phyloP scores from a whole-genome alignment of 2,113 vertebrate species.

The Physeter macrocephalus region DNA sequence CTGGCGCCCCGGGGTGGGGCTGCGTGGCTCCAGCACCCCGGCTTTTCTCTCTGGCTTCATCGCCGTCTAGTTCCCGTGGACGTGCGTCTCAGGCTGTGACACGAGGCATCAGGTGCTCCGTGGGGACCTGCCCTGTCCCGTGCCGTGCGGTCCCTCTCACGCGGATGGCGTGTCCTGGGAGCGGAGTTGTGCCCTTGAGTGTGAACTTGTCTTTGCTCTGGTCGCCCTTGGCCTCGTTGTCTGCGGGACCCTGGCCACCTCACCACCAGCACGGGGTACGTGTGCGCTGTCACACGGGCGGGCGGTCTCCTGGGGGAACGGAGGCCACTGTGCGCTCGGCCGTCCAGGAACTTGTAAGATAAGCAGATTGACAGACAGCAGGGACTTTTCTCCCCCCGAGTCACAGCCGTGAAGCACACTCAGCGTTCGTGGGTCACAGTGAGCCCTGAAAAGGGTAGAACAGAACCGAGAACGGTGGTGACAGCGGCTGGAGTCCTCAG shows the following conservation, averaged over 20 bases:
- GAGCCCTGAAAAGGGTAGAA: neutral
- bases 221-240: rapidly evolving
- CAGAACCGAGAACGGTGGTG: rapidly evolving
- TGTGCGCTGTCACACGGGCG: neutral
- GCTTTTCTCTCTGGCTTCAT: neutral
- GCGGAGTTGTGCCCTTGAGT: neutral
- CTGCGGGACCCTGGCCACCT: rapidly evolving
- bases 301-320: rapidly evolving
- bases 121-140: rapidly evolving
- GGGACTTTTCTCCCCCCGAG: neutral
- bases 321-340: rapidly evolving
- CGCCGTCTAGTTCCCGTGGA: rapidly evolving
- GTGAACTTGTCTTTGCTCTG: neutral
- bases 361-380: neutral
- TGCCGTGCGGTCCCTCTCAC: too few species aligned
- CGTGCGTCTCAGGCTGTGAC: neutral
- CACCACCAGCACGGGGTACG: rapidly evolving
- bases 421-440: rapidly evolving
- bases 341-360: neutral
- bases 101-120: rapidly evolving
- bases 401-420: rapidly evolving
- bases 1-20: neutral
- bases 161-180: too few species aligned
- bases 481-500: rapidly evolving
- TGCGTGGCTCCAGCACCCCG: rapidly evolving